Evolutionary conservation across 2,797 vertebrate genomes (phyloP).

Genomic region (Rhabdophis nuchalis): DNA sequence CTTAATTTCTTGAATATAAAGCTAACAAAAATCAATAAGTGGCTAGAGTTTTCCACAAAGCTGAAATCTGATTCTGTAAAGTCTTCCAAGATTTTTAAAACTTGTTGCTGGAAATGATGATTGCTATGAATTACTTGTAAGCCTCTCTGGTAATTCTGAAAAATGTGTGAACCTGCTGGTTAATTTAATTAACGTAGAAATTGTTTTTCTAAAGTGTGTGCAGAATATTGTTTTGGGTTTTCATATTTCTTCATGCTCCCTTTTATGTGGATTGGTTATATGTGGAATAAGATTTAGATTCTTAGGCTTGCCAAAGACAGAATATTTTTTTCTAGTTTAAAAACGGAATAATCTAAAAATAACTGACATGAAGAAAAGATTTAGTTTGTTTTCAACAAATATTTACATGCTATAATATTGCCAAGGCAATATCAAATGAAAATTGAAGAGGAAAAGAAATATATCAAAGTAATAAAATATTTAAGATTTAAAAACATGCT

Average conservation of each 20-base stretch:
- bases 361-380: conserved; percentile 14
- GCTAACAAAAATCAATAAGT: not conserved
- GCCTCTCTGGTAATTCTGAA: not conserved
- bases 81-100: not conserved
- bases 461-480: not conserved
- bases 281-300: conserved; percentile 5
- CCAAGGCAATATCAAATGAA: not conserved
- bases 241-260: conserved; percentile 20
- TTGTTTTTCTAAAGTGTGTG: not conserved
- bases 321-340: conserved; percentile 14
- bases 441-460: not conserved
- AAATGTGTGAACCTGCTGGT: not conserved
- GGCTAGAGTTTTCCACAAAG: not conserved
- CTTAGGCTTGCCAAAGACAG: not conserved
- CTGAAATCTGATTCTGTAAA: not conserved
- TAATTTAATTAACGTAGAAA: not conserved
- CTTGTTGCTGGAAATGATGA: not conserved
- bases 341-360: conserved; percentile 9
- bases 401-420: conserved; percentile 42
- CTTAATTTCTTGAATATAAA: not conserved
- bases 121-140: not conserved
- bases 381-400: conserved; percentile 41
- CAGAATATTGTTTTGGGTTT: conserved; percentile 21
- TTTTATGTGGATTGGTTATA: not conserved
- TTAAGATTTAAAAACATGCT: not conserved